These are phyloP conservation scores for Gymnoscelis rufifasciata DNA, from an alignment of 2,888 invertebrate species.

Conservation along the genomic window DNA sequence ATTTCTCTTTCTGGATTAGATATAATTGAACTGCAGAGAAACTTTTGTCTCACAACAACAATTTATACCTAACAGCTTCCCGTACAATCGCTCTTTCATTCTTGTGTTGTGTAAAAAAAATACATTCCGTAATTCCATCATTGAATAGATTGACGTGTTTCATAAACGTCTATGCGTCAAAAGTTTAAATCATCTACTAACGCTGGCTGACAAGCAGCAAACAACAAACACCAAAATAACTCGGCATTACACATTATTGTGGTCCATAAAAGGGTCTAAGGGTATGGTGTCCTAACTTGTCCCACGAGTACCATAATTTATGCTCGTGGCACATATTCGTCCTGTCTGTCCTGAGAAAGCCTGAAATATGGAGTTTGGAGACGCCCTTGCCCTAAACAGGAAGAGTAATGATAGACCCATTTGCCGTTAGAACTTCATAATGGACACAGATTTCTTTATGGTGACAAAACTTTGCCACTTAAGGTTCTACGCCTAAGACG, in stretches of 20 bases:
- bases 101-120: too few species aligned
- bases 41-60: too few species aligned
- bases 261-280: slow-evolving; percentile 57
- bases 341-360: slow-evolving; percentile 41
- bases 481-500: neutral
- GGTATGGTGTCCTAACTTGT: slow-evolving; percentile 46
- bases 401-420: slow-evolving; percentile 49
- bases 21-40: too few species aligned
- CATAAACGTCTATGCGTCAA: too few species aligned
- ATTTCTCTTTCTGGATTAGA: too few species aligned
- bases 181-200: too few species aligned
- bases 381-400: slow-evolving; percentile 31
- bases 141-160: too few species aligned
- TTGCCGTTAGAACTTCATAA: slow-evolving; percentile 34
- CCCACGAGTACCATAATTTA: slow-evolving; percentile 57
- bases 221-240: slow-evolving; percentile 32
- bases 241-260: slow-evolving; percentile 43
- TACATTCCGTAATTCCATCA: too few species aligned
- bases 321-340: slow-evolving; percentile 39
- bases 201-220: slow-evolving; percentile 16
- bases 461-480: slow-evolving; percentile 1
- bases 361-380: slow-evolving; percentile 40
- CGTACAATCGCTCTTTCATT: too few species aligned
- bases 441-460: slow-evolving; percentile 17
- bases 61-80: too few species aligned